Evolutionary conservation across 2,888 invertebrate genomes (phyloP).

Genomic region (Syrphus vitripennis): DNA sequence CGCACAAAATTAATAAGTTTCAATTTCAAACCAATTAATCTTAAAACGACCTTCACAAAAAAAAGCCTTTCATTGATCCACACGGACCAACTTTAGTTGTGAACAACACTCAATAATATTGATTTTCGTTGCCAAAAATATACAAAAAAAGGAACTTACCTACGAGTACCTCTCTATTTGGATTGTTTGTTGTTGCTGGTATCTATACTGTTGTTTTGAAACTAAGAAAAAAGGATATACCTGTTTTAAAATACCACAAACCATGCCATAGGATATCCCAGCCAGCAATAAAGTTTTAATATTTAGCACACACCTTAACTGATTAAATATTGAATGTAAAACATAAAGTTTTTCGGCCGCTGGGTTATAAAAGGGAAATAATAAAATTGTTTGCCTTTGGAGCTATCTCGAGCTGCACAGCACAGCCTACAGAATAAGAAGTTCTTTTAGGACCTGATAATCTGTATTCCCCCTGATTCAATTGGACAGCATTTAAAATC

Average conservation of each 20-base stretch:
- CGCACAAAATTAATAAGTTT: background rate
- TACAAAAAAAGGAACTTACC: background rate
- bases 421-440: no score
- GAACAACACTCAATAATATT: slow-evolving; percentile 26
- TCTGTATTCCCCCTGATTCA: slow-evolving; percentile 44
- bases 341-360: slow-evolving; percentile 27
- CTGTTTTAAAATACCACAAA: no score
- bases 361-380: background rate
- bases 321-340: slow-evolving; percentile 53
- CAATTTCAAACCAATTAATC: slow-evolving; percentile 50
- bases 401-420: background rate
- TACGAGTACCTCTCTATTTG: background rate
- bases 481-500: slow-evolving; percentile 60
- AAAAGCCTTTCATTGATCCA: slow-evolving; percentile 31
- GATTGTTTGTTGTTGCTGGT: background rate
- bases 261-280: background rate
- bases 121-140: slow-evolving; percentile 23
- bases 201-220: background rate
- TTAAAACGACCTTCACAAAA: slow-evolving; percentile 32
- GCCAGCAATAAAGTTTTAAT: slow-evolving; percentile 14
- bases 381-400: background rate
- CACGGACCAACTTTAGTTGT: background rate
- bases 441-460: slow-evolving; percentile 19
- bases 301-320: slow-evolving; percentile 31
- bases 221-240: background rate